Evolutionary conservation across 2,888 invertebrate genomes (phyloP).

Genomic region (Alentia gelatinosa): DNA sequence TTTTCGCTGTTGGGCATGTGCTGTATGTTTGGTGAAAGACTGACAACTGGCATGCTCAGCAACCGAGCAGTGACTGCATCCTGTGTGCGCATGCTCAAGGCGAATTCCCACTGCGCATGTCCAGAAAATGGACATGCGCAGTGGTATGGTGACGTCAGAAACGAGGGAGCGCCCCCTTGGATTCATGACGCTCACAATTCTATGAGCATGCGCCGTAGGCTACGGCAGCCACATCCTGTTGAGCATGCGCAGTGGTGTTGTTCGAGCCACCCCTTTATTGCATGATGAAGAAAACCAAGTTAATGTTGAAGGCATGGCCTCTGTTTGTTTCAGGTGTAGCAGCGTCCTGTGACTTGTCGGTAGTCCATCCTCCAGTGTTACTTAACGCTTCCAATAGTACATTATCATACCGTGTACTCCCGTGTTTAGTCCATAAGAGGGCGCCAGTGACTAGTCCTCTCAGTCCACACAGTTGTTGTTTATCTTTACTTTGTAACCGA

Average conservation of each 20-base stretch:
- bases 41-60: slow-evolving; percentile 16
- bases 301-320: slow-evolving; percentile 10
- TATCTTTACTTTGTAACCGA: background rate
- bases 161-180: too few species aligned
- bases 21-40: slow-evolving; percentile 12
- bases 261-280: background rate
- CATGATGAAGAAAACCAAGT: background rate
- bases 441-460: too few species aligned
- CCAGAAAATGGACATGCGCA: background rate
- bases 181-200: too few species aligned
- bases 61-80: background rate
- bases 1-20: slow-evolving; percentile 27
- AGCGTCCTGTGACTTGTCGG: background rate
- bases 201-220: too few species aligned
- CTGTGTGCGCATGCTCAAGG: background rate
- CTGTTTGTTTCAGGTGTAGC: slow-evolving; percentile 27
- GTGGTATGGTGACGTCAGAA: too few species aligned
- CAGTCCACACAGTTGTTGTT: background rate
- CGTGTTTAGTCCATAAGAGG: background rate
- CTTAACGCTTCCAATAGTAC: slow-evolving; percentile 17
- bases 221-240: background rate
- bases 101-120: background rate
- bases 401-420: background rate
- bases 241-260: background rate
- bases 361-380: background rate